Evolutionary conservation across 2,888 invertebrate genomes (phyloP), one percentile per base, ranked within the genome.

Genomic region (Acrocyrtus sp.): DNA sequence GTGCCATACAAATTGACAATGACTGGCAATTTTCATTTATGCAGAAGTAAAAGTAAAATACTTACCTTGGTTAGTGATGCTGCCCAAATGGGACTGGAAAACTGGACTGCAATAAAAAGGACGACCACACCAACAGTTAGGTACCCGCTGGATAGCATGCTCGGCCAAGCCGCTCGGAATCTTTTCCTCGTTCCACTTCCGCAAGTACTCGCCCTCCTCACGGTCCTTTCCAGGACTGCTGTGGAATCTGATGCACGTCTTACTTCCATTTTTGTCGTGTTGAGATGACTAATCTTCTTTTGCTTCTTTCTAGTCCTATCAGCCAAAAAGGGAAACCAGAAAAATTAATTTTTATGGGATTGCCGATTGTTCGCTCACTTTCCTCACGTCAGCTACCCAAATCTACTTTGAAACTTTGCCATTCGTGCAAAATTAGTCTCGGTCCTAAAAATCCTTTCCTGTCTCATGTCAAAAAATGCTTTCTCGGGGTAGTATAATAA

Each of bases 11-110:
- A 21, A 47, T 17, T 19, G 3, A 17, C 17, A 47, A 17, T 8
- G 21, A 47, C 12, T 19, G 17, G 47, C 47, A 47, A 19, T 17
- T 12, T 45, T 10, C 5, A 45, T 45, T 45, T 45, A 45, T 45
- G 10, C 22, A 15, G 26, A 24, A 3, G 10, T 24, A 6, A 34
- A 47, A 56, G 19, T 12, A 57, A 24, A 43, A 12, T 26, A 45
- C 57, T 26, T 29, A 60, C 60, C 60, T 60, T 60, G 21, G 27
- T 60, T n/a, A 60, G 29, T 19, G 60, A 27, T 0, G 60, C 60
- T 60, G 60, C 21, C 27, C 17, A 21, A 17, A 34, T 48, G 4
- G 1, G 27, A n/a, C 19, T 47, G 60, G 60, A 47, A 19, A 60
- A 48, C 48, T 60, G 60, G 48, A 60, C 48, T 27, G 60, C 48